Evolutionary conservation across 2,888 invertebrate genomes (phyloP).

Genomic region (Nysson spinosus): DNA sequence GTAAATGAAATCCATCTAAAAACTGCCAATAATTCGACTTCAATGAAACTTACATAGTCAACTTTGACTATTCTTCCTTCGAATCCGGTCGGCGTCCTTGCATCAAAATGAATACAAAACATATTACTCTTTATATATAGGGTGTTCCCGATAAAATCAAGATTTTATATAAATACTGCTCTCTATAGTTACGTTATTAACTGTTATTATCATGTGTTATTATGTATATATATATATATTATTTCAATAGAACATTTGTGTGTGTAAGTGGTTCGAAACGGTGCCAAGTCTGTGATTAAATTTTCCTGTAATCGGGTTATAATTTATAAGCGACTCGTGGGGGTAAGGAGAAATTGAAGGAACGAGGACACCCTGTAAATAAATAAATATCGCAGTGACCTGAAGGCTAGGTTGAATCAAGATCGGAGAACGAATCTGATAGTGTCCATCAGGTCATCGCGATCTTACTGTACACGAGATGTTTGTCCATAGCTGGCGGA

Average conservation of each 20-base stretch:
- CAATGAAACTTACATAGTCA: too few species aligned
- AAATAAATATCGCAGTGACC: conserved; percentile 59
- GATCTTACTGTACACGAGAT: conserved; percentile 71
- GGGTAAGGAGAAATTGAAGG: not conserved
- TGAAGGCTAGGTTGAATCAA: conserved; percentile 53
- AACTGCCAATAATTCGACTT: too few species aligned
- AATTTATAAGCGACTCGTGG: too few species aligned
- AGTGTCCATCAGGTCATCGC: conserved; percentile 64
- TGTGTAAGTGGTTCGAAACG: not conserved
- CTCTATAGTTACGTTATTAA: too few species aligned
- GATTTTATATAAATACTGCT: too few species aligned
- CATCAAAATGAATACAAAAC: conserved; percentile 56
- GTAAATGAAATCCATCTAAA: too few species aligned
- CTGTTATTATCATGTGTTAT: too few species aligned
- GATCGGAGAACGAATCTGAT: conserved; percentile 25
- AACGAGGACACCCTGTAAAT: conserved; percentile 56
- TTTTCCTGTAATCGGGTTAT: too few species aligned
- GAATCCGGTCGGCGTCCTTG: conserved; percentile 60
- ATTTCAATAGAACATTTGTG: not conserved
- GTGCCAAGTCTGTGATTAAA: not conserved
- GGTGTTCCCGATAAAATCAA: conserved; percentile 55
- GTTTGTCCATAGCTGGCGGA: conserved; percentile 74
- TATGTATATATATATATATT: too few species aligned
- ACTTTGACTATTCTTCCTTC: not conserved
- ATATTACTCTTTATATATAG: conserved; percentile 56